These are phyloP conservation scores for Brachionus sp. DNA, from an alignment of 1,140 invertebrate genomes.

Conservation along the genomic window DNA sequence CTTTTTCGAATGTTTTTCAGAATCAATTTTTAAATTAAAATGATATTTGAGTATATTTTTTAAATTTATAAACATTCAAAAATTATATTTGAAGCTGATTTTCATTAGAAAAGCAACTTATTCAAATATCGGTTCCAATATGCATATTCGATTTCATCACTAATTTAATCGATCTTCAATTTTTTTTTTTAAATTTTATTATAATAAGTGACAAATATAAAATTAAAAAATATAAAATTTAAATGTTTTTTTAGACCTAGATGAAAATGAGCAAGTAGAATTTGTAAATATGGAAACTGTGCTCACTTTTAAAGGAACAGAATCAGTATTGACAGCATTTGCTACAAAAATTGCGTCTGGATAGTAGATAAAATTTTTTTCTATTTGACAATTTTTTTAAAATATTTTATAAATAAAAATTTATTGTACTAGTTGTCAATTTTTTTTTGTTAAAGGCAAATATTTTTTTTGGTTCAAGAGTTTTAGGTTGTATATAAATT, in stretches of 20 bases:
- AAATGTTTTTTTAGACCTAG: not conserved
- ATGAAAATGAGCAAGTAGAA: conserved; percentile 24
- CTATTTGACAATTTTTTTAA: not conserved
- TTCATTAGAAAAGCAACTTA: too few relatives aligned
- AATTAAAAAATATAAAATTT: too few relatives aligned
- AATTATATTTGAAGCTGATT: too few relatives aligned
- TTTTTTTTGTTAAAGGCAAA: not conserved
- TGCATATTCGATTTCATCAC: too few relatives aligned
- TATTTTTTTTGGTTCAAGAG: not conserved
- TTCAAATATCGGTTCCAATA: too few relatives aligned
- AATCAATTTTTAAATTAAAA: too few relatives aligned
- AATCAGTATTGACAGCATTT: conserved; percentile 34
- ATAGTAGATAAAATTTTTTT: not conserved
- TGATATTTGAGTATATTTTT: too few relatives aligned
- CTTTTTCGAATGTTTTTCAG: too few relatives aligned
- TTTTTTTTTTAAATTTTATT: too few relatives aligned
- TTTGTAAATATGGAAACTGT: conserved; percentile 33
- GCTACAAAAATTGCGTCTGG: conserved; percentile 13
- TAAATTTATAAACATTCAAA: too few relatives aligned
- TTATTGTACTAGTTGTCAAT: not conserved
- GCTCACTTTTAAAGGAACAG: not conserved
- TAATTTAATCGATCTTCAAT: too few relatives aligned
- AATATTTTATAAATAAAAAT: conserved; percentile 14
- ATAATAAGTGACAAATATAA: too few relatives aligned
- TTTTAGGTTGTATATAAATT: not conserved